Percentiles rank a stretch among this genome's conserved stretches.
Evolutionary conservation across 1,140 invertebrate genomes (phyloP).

Genomic region (Drosophila setifemur): DNA sequence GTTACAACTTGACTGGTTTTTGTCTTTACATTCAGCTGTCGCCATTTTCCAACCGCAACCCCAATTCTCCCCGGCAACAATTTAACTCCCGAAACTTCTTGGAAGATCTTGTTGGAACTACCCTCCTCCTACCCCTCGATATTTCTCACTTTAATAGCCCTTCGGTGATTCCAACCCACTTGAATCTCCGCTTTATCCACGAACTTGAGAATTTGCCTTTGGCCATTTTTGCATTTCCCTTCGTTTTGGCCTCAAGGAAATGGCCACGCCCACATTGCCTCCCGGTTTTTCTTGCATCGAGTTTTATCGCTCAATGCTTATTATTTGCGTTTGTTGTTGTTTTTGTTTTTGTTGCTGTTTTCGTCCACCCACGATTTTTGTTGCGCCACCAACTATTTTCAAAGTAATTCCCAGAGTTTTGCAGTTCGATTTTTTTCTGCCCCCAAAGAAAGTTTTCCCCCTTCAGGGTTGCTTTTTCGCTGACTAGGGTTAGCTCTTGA

Average conservation of each 20-base stretch:
- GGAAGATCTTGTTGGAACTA: conserved; percentile 5
- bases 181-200: conserved; percentile 33
- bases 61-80: background rate
- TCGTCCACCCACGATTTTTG: background rate
- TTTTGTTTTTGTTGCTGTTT: too few species aligned
- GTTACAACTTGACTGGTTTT: conserved; percentile 15
- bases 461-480: conserved; percentile 11
- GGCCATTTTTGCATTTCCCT: conserved; percentile 40
- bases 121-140: background rate
- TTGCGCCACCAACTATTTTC: conserved; percentile 54
- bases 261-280: conserved; percentile 25
- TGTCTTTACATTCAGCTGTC: conserved; percentile 22
- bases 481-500: conserved; percentile 18
- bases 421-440: conserved; percentile 55
- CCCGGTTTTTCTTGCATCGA: conserved; percentile 9
- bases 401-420: conserved; percentile 68
- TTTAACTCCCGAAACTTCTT: conserved; percentile 13
- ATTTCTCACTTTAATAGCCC: conserved; percentile 5
- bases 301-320: conserved; percentile 64
- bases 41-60: background rate
- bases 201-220: conserved; percentile 15
- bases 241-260: conserved; percentile 3
- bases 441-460: conserved; percentile 28
- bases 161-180: conserved; percentile 9
- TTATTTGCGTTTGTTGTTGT: conserved; percentile 52